Conservation (phyloP, 1,140 invertebrate genomes). For the Akabosia matsudoensis region DNA sequence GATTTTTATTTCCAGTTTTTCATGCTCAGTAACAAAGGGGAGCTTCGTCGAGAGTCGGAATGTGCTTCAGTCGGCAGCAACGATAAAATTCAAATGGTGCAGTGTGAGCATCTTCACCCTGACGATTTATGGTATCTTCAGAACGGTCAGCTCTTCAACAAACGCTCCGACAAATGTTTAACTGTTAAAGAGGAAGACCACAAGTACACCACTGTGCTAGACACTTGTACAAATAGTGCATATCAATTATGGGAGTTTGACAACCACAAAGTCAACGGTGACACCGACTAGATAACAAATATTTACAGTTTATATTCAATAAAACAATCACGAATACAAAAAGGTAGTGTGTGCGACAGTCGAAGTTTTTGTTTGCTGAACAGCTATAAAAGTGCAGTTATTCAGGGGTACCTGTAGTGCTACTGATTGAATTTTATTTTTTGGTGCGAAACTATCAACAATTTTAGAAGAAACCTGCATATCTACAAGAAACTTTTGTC, state of each 20-base stretch:
- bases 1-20: constrained; percentile 61
- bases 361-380: neutral
- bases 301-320: too few species aligned
- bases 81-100: constrained; percentile 38
- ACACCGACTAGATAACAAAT: too few species aligned
- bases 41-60: constrained; percentile 71
- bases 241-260: constrained; percentile 41
- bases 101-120: constrained; percentile 35
- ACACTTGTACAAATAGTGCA: constrained; percentile 20
- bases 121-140: constrained; percentile 37
- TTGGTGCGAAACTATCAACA: neutral
- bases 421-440: neutral
- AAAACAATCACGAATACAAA: too few species aligned
- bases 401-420: neutral
- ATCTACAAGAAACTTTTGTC: neutral
- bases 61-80: constrained; percentile 59
- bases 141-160: constrained; percentile 30
- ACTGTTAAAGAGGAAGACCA: constrained; percentile 27
- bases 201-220: constrained; percentile 25
- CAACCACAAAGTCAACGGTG: neutral
- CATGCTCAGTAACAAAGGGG: constrained; percentile 65
- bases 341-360: neutral
- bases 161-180: constrained; percentile 36
- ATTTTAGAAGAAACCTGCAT: neutral
- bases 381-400: neutral